Evolutionary conservation across 2,888 invertebrate species (phyloP), one percentile per base, ranked within the genome.

Genomic region (Myopa testacea): DNA sequence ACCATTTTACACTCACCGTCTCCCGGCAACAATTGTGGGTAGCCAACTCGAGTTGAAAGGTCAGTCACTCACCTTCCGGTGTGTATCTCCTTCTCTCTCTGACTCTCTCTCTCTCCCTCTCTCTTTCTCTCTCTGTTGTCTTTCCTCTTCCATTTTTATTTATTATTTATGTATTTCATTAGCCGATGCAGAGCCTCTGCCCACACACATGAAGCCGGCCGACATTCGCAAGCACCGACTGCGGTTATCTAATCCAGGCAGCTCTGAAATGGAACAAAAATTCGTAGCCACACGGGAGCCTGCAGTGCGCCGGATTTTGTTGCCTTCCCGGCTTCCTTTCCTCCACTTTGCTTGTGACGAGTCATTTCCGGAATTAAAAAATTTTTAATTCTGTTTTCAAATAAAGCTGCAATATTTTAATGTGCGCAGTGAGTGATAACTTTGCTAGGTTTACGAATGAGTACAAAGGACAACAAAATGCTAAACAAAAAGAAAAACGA

Each of bases 341-440:
- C n/a, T 62, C 2, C 62, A 1, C 55, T 19, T 62, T 19, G 3
- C 8, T 62, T 62, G 62, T 62, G 26, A 19, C 62, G 26, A 62
- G 34, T 62, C 62, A 62, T 62, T 62, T 26, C 6, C 19, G 62
- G 34, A 62, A 62, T 62, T 26, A 26, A 62, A 62, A 62, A 62
- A 62, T 62, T 62, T n/a, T 19, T n/a, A 62, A 62, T 62, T 62
- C 62, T 62, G 26, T 62, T 62, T 62, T 62, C 34, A 62, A 34
- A 62, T 34, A 62, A 62, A 62, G 34, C 62, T 62, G 8, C 62
- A 14, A 26, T 26, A 62, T 26, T 62, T 62, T 62, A 26, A 62
- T 62, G n/a, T 26, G 62, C 62, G 4, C 6, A 62, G 62, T 62
- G 62, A 34, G 34, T 45, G 45, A 45, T 45, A 45, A 45, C 45